Evolutionary conservation across 2,797 vertebrate species (phyloP).

Genomic region (Mormyrus hasselquistii): DNA sequence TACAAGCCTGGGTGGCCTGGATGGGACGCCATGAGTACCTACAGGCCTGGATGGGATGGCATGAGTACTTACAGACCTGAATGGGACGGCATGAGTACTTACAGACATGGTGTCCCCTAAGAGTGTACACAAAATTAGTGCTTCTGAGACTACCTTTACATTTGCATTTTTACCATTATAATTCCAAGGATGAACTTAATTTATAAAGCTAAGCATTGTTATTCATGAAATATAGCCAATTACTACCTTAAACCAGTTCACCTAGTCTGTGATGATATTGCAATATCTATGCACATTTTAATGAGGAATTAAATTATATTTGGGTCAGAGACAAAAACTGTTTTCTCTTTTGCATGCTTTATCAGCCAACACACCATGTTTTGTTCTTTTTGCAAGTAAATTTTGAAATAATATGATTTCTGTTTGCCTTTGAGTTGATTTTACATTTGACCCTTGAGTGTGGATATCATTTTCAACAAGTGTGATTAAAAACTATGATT

Average conservation of each 20-base stretch:
- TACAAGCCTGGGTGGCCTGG: background rate
- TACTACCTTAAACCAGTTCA: constrained; percentile 17
- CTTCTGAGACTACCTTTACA: background rate
- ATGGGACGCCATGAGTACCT: background rate
- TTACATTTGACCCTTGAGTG: background rate
- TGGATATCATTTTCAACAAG: background rate
- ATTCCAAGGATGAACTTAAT: background rate
- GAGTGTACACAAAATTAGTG: background rate
- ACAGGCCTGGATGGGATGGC: background rate
- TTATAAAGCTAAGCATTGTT: constrained; percentile 9
- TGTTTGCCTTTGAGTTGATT: background rate
- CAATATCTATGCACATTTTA: constrained; percentile 16
- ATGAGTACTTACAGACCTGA: background rate
- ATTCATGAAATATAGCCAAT: constrained; percentile 11
- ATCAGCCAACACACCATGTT: background rate
- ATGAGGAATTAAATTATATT: constrained; percentile 15
- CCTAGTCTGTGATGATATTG: constrained; percentile 4
- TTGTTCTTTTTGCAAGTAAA: background rate
- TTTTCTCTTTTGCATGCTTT: background rate
- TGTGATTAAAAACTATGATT: background rate
- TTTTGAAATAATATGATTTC: background rate
- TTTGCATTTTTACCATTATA: constrained; percentile 7
- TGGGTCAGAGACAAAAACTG: constrained; percentile 6
- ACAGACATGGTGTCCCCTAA: background rate
- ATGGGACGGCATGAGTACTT: background rate